Evolutionary conservation across 2,113 vertebrate genomes (phyloP).

Genomic region (Spheniscus mendiculus): DNA sequence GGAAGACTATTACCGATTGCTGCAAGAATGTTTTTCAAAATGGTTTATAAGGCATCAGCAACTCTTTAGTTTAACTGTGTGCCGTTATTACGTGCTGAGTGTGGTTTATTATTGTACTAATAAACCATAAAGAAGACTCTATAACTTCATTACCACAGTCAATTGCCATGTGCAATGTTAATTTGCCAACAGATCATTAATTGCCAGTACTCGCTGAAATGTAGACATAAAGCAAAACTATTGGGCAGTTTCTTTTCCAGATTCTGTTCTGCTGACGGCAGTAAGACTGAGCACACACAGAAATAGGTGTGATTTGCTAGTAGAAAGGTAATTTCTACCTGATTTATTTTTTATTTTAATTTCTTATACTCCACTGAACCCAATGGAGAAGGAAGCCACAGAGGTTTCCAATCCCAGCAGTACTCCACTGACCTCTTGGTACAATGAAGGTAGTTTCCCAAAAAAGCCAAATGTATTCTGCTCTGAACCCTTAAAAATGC

Average conservation of each 20-base stretch:
- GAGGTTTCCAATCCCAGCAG: not conserved
- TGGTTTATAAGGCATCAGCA: conserved; percentile 63
- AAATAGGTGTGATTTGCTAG: not conserved
- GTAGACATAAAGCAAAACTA: conserved; percentile 45
- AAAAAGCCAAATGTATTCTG: not conserved
- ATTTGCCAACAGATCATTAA: conserved; percentile 65
- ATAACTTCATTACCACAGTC: conserved; percentile 70
- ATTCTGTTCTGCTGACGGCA: not conserved
- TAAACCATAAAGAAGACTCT: conserved; percentile 69
- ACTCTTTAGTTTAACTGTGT: conserved; percentile 69
- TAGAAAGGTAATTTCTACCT: not conserved
- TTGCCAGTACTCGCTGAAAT: not conserved
- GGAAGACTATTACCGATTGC: not conserved
- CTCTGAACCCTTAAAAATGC: not conserved
- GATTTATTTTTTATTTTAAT: no score
- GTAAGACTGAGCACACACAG: not conserved
- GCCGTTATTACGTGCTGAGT: conserved; percentile 61
- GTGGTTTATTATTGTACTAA: conserved; percentile 70
- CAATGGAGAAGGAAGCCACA: not conserved
- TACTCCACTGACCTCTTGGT: not conserved
- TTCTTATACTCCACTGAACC: not conserved
- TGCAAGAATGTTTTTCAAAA: conserved; percentile 44
- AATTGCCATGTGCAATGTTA: conserved; percentile 63
- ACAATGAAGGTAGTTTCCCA: not conserved
- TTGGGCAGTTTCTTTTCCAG: conserved; percentile 11